Evolutionary conservation across 2,113 vertebrate genomes (phyloP).

Genomic region (Lethenteron reissneri): DNA sequence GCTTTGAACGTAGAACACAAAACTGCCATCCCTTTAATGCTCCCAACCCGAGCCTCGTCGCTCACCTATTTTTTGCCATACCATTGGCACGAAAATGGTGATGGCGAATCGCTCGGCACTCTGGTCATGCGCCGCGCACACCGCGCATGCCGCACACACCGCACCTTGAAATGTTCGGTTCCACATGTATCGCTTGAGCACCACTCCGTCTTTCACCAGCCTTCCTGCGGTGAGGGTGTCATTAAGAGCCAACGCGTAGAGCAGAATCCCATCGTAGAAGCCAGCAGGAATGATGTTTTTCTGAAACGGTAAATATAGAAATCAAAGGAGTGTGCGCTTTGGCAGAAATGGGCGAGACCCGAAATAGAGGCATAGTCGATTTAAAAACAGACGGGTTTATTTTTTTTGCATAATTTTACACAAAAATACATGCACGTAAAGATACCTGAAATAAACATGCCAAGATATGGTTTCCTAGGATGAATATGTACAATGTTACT

Average conservation of each 20-base stretch:
- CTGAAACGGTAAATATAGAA: neutral
- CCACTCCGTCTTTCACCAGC: conserved; percentile 15
- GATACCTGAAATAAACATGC: neutral
- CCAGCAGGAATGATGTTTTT: conserved; percentile 20
- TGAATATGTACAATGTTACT: neutral
- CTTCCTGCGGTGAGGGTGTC: conserved; percentile 26
- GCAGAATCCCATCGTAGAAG: conserved; percentile 31
- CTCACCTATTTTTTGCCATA: no score
- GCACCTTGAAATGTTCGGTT: conserved; percentile 30
- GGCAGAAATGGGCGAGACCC: neutral
- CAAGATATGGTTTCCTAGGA: neutral
- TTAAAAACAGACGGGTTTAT: neutral
- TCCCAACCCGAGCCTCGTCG: no score
- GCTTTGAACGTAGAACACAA: no score
- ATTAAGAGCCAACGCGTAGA: conserved; percentile 25
- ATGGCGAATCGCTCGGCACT: no score
- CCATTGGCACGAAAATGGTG: no score
- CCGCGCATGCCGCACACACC: no score
- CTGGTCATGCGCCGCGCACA: no score
- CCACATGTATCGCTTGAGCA: conserved; percentile 28
- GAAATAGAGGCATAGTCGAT: neutral
- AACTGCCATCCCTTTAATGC: no score
- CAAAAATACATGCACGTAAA: neutral
- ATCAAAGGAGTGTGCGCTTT: neutral
- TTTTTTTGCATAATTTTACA: neutral